A percentile compares a stretch with the other conserved stretches of the same genome.
phyloP scores from a whole-genome alignment of 2,888 invertebrate genomes.

The Cynaeus angustus region DNA sequence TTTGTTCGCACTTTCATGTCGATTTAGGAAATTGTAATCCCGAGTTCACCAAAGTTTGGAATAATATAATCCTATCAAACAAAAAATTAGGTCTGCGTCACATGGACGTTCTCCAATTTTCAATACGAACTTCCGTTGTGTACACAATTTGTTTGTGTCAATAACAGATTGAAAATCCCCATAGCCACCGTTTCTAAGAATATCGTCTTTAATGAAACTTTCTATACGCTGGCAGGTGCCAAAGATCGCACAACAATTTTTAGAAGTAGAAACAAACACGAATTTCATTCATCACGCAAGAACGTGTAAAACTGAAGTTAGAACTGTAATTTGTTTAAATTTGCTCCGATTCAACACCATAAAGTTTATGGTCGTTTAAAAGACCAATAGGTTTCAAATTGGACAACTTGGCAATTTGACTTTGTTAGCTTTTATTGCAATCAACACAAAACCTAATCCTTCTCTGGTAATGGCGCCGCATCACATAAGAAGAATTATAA shows the following conservation, averaged over 20 bases:
- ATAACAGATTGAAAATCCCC: constrained; percentile 56
- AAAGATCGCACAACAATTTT: no score
- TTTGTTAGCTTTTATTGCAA: constrained; percentile 12
- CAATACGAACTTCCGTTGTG: constrained; percentile 36
- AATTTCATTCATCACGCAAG: no score
- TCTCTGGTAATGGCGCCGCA: constrained; percentile 11
- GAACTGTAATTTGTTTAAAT: neutral
- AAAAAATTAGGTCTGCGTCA: constrained; percentile 42
- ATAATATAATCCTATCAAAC: constrained; percentile 41
- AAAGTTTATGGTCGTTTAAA: neutral
- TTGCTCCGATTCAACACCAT: neutral
- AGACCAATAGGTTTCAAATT: neutral
- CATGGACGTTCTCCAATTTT: constrained; percentile 38
- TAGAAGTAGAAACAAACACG: no score
- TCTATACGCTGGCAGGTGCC: neutral
- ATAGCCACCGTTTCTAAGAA: constrained; percentile 43
- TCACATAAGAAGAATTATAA: constrained; percentile 33
- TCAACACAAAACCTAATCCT: constrained; percentile 11
- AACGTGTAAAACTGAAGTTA: no score
- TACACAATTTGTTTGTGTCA: constrained; percentile 49
- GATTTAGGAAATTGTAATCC: constrained; percentile 25
- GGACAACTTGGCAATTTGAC: constrained; percentile 18
- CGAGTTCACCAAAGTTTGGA: constrained; percentile 14
- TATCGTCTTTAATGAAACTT: constrained; percentile 53
- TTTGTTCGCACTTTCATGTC: constrained; percentile 26